Base-by-base conservation (phyloP, 2,888 invertebrate species). In the Sphinx pinastri region DNA sequence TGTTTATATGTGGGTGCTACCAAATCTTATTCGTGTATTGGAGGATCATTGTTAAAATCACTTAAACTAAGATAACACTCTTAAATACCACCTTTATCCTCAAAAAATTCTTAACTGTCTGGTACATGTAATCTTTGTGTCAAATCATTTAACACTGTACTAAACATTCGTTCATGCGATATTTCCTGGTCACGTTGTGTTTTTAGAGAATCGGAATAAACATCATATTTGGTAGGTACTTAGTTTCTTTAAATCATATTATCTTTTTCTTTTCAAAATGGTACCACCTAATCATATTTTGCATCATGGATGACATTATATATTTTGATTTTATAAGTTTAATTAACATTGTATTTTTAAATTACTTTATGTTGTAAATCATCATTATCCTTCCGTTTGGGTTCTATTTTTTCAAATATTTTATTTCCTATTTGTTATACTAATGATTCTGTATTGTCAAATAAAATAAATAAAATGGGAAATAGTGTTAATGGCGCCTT, bases 161-260 rank as follows among this genome's bases (percentile, higher is more conserved):
- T 49, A 47, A 19, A 19, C 5, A 63, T 49, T 63, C 63, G 63
- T 63, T 63, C 63, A 63, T 63, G 63, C 63, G 49, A 63, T 63
- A 16, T 63, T 63, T 63, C 63, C 63, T 63, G 60, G 60, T 60
- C 60, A 47, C 47, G 2, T 45, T 47, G n/a, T 45, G 19, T 47
- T 47, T 16, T 49, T 19, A 13, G 11, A 47, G 4, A 45, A 16
- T 49, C 13, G 11, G 45, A 16, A 14, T 47, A 13, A 57, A 57
- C 13, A 25, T 57, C 19, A n/a, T n/a, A n/a, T n/a, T n/a, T 60
- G 7, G 7, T 16, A 5, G n/a, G 54, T 54, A 54, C n/a, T 1
- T 5, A 52, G n/a, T n/a, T n/a, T 52, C 52, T n/a, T 52, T 7
- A 52, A n/a, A 52, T 52, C 52, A 52, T 52, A n/a, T n/a, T n/a